Base-by-base conservation (phyloP, 2,797 vertebrate genomes). In the Emys orbicularis region DNA sequence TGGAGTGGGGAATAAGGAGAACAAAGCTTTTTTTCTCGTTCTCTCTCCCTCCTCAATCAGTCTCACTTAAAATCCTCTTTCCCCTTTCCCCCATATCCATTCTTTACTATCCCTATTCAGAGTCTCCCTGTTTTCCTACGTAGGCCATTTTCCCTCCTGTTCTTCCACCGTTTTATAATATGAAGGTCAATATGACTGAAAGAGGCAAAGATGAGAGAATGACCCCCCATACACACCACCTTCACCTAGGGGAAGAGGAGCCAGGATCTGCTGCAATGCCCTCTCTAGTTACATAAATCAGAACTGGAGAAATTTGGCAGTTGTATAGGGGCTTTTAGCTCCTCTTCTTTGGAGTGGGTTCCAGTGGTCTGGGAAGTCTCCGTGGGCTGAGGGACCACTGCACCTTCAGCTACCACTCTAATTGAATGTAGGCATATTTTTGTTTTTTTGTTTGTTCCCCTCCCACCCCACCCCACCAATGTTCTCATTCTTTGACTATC, bases 111-210 rank as follows among this genome's bases (percentile, higher is more conserved):
- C 34, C 15, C 31, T 56, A 47, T 1, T 2, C 1, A 68, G 41
- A 72, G 0, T 6, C 5, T 10, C 5, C 1, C 1, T 50, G 4
- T 18, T 88, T 88, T 94, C 86, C 49, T 57, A 6, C 5, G 12
- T 52, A 31, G 0, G 0, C 1, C 86, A 86, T 84, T 88, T n/a
- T 0, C 0, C 12, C 0, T 0, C 23, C 3, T 83, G 9, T 10
- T n/a, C 25, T 79, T 29, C 19, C 23, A 6, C 59, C 5, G 68
- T 25, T 84, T 68, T 21, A 25, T 50, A 59, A 83, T 57, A 54
- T 1, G 25, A 93, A 88, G 49, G 83, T n/a, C 41, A 21, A 1
- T 49, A 79, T 41, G 12, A 50, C 1, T 41, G 23, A 15, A 83
- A 90, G 6, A 15, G 11, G 11, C 41, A 68, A 82, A 93, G 52